Percentiles rank a stretch among this genome's conserved stretches.
phyloP scores from a whole-genome alignment of 2,113 vertebrate genomes.

The Muntiacus reevesi region DNA sequence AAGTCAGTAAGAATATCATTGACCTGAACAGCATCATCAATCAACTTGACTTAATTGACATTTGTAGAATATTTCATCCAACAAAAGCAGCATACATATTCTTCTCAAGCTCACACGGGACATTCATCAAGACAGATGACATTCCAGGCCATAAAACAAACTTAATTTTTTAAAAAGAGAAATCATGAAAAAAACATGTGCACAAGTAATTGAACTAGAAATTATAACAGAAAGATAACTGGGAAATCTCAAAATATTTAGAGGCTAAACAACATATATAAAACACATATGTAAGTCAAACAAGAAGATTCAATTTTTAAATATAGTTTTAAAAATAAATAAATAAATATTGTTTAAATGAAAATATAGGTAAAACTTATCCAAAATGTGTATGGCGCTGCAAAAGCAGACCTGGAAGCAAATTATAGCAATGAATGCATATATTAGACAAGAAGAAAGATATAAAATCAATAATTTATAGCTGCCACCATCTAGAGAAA shows the following conservation, averaged over 20 bases:
- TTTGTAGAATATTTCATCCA: not conserved
- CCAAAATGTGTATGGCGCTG: not conserved
- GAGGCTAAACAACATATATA: not conserved
- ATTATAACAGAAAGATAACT: not conserved
- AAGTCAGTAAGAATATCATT: not conserved
- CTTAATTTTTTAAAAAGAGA: not conserved
- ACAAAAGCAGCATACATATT: not conserved
- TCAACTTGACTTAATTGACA: not conserved
- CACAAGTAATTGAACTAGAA: not conserved
- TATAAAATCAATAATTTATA: not conserved
- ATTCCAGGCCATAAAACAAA: not conserved
- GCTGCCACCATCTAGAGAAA: not conserved
- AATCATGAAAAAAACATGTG: not conserved
- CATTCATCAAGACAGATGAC: not conserved
- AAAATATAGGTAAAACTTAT: not conserved
- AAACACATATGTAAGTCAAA: not conserved
- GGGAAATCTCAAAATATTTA: not conserved
- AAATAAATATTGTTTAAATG: not conserved
- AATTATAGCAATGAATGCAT: not conserved
- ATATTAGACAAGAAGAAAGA: not conserved
- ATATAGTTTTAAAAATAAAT: not conserved
- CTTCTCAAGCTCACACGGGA: not conserved
- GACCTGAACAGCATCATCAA: not conserved
- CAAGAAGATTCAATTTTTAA: not conserved
- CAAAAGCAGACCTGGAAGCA: not conserved